Conservation (phyloP, 2,888 invertebrate genomes). For the Bedellia somnulentella region DNA sequence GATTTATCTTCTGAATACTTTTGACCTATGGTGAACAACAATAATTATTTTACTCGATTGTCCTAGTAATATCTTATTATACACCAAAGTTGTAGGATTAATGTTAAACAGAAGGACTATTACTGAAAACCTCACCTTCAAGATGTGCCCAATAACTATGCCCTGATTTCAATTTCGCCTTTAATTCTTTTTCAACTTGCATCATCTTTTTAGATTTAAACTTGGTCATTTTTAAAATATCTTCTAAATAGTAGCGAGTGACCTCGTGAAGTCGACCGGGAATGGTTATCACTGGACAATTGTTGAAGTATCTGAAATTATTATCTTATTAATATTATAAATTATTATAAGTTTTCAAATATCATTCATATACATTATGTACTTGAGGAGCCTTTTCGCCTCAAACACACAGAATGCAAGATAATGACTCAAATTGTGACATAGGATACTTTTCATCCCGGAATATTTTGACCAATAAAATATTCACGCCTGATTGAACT, state of each 20-base stretch:
- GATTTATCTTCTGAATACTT: constrained; percentile 14
- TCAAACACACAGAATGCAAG: too few species aligned
- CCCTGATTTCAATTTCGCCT: constrained; percentile 24
- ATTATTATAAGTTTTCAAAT: background rate
- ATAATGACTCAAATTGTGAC: too few species aligned
- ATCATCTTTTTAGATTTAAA: constrained; percentile 57
- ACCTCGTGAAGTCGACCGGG: constrained; percentile 78
- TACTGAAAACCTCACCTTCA: constrained; percentile 36
- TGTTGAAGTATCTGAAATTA: constrained; percentile 70
- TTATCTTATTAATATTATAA: too few species aligned
- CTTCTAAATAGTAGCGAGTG: constrained; percentile 76
- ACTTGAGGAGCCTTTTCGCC: too few species aligned
- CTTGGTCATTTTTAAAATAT: constrained; percentile 67
- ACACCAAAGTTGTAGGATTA: too few species aligned
- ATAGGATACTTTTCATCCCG: too few species aligned
- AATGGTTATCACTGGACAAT: constrained; percentile 74
- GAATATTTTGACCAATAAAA: too few species aligned
- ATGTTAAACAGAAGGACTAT: too few species aligned
- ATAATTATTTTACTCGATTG: background rate
- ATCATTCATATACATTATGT: too few species aligned
- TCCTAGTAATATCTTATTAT: background rate
- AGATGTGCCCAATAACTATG: constrained; percentile 44
- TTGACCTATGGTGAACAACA: constrained; percentile 17
- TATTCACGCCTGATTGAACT: too few species aligned
- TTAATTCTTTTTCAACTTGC: constrained; percentile 31